Evolutionary conservation across 92 coral and sea anemone species (phyloP).

Genomic region (Bergia puertoricense): DNA sequence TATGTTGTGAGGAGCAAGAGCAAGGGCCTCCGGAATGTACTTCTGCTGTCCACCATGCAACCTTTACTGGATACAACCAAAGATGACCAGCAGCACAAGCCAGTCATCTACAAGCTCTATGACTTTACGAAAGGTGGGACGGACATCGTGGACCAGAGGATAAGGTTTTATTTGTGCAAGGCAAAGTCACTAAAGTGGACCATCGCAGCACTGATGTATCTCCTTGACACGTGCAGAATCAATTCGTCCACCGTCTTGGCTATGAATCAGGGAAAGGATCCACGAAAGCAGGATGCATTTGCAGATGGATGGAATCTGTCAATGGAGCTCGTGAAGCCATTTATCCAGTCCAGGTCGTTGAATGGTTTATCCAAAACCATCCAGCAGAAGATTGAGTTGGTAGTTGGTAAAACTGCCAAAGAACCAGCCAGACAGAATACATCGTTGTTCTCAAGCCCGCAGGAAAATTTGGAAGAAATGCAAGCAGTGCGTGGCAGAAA

Average conservation of each 20-base stretch:
- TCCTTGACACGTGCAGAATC: constrained; percentile 42
- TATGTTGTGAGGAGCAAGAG: too few relatives aligned
- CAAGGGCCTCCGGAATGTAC: neutral
- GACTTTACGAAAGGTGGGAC: neutral
- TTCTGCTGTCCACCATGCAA: neutral
- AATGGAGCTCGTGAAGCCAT: constrained; percentile 31
- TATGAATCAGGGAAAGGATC: constrained; percentile 15
- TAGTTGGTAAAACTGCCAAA: neutral
- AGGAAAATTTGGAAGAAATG: too few relatives aligned
- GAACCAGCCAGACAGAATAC: neutral
- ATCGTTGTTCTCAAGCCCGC: neutral
- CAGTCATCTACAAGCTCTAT: too few relatives aligned
- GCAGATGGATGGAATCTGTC: constrained; percentile 38
- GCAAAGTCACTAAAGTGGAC: constrained; percentile 45
- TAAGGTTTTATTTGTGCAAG: neutral
- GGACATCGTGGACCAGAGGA: neutral
- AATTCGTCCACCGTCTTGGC: constrained; percentile 4
- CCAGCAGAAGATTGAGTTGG: neutral
- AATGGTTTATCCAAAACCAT: constrained; percentile 16
- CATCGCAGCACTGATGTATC: neutral
- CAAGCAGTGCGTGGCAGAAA: neutral
- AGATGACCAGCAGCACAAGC: constrained; percentile 25
- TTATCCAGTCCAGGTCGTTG: neutral
- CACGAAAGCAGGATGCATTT: constrained; percentile 41
- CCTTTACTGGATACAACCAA: constrained; percentile 24